A percentile compares a stretch with the other conserved stretches of the same genome.
Evolutionary conservation across 2,113 vertebrate genomes (phyloP).

Genomic region (Bambusicola thoracicus): DNA sequence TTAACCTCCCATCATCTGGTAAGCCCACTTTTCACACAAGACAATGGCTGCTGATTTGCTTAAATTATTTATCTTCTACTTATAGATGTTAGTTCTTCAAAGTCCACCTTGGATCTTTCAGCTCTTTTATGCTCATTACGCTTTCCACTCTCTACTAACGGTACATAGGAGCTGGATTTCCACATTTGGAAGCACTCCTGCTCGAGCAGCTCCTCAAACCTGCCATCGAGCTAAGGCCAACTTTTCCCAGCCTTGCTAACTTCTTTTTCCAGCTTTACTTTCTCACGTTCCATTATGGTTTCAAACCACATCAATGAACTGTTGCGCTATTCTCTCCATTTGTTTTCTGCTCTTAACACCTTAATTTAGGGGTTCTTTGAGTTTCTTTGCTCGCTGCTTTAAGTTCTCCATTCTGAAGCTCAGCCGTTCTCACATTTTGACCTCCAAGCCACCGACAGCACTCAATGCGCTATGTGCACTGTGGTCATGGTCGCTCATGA

Average conservation of each 20-base stretch:
- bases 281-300: not conserved
- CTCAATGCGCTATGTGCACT: accelerated
- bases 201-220: slow-evolving; percentile 31
- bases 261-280: not conserved
- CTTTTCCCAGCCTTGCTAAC: not conserved
- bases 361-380: not conserved
- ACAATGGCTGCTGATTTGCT: slow-evolving; percentile 17
- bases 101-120: not conserved
- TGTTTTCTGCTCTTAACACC: not conserved
- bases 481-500: not conserved
- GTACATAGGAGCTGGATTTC: not conserved
- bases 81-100: not conserved
- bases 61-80: slow-evolving; percentile 11
- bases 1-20: not conserved
- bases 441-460: accelerated
- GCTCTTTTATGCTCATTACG: not conserved
- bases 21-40: not conserved
- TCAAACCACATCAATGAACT: slow-evolving; percentile 3
- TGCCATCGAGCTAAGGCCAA: not conserved
- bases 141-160: not conserved
- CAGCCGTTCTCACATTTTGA: not conserved
- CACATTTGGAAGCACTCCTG: not conserved
- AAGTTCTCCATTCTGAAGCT: not conserved
- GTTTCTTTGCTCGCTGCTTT: not conserved
- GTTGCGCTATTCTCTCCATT: not conserved